Percentiles rank a stretch among this genome's conserved stretches.
Evolutionary conservation across 2,797 vertebrate species (phyloP).

Genomic region (Periophthalmus magnuspinnatus): DNA sequence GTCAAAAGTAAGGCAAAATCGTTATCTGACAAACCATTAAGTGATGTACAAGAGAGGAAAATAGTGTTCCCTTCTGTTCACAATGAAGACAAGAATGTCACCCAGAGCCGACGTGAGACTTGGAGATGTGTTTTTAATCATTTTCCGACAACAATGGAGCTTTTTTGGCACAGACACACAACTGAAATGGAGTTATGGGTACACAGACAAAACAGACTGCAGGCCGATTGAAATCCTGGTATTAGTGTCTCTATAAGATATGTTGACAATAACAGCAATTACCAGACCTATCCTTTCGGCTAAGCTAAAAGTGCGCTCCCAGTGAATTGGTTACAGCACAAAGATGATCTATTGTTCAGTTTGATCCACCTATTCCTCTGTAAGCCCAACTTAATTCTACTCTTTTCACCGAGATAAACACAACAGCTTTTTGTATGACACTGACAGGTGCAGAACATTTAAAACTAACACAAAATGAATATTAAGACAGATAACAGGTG

Average conservation of each 20-base stretch:
- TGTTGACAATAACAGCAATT: conserved; percentile 2
- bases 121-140: conserved; percentile 16
- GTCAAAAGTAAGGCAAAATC: conserved; percentile 10
- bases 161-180: background rate
- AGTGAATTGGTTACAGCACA: conserved; percentile 1
- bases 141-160: conserved; percentile 11
- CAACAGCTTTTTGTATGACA: background rate
- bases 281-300: background rate
- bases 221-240: background rate
- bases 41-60: background rate
- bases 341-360: background rate
- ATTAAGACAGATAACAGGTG: conserved; percentile 2
- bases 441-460: conserved; percentile 7
- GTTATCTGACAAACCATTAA: background rate
- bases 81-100: conserved; percentile 14
- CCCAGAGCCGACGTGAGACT: conserved; percentile 3
- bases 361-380: background rate
- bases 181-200: conserved; percentile 1
- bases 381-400: background rate
- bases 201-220: background rate
- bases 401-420: background rate
- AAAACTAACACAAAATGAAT: conserved; percentile 1
- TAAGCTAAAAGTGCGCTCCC: background rate
- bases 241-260: conserved; percentile 9
- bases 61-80: conserved; percentile 9